Percentiles rank a stretch among this genome's conserved stretches.
phyloP scores from a whole-genome alignment of 2,888 invertebrate species.

The Andrena marginata region DNA sequence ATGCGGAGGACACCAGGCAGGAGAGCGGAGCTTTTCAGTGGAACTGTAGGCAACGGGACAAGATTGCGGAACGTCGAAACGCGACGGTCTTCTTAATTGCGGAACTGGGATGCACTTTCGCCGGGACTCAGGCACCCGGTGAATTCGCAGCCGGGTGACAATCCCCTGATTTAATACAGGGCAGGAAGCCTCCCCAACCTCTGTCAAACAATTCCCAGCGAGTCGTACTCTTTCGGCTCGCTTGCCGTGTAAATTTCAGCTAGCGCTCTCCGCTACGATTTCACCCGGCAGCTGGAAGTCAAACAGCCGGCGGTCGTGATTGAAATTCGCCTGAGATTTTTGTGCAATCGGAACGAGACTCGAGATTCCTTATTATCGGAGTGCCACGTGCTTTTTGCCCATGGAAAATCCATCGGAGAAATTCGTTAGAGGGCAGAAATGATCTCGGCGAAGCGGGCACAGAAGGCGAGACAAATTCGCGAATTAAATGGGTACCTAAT shows the following conservation, averaged over 20 bases:
- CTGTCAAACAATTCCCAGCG: neutral
- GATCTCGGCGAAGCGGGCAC: neutral
- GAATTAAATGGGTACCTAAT: constrained; percentile 11
- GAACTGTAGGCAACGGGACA: constrained; percentile 9
- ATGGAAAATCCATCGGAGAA: neutral
- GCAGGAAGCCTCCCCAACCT: neutral
- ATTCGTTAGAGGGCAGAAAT: neutral
- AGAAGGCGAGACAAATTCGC: constrained; percentile 5
- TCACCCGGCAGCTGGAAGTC: neutral
- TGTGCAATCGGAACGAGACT: too few species aligned
- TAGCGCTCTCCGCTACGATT: neutral
- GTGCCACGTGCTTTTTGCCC: too few species aligned
- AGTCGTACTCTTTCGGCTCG: neutral
- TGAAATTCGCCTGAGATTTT: neutral
- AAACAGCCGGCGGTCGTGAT: neutral
- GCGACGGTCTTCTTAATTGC: constrained; percentile 25
- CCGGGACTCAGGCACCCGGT: neutral
- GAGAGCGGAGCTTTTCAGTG: too few species aligned
- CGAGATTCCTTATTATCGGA: neutral
- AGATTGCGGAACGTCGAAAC: neutral
- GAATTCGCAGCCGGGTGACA: neutral
- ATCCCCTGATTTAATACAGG: constrained; percentile 1
- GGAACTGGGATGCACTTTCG: constrained; percentile 1
- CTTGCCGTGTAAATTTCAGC: neutral
- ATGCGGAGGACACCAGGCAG: neutral